Evolutionary conservation across 1,140 invertebrate species (phyloP), one percentile per base, ranked within the genome.

Genomic region (Platorchestia sp.): DNA sequence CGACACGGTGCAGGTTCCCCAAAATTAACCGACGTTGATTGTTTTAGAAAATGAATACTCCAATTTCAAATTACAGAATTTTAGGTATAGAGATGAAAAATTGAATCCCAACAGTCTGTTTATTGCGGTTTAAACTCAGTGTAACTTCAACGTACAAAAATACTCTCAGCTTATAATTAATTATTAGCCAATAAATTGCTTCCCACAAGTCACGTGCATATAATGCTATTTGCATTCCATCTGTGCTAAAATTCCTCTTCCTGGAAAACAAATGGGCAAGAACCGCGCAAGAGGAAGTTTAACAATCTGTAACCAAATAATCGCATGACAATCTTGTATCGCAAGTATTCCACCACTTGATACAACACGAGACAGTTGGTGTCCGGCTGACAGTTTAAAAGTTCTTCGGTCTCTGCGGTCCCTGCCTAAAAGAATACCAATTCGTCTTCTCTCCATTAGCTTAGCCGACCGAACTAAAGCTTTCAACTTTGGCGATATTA

Each of bases 361-460:
- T 75, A 22, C 14, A 36, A 75, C 59, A 75, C 59, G 27, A 75
- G 36, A 27, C 59, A 3, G 7, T 27, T 36, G 59, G 10, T 22
- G 59, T 27, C 59, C 10, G 59, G 10, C 27, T 27, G 3, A 75
- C 59, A 75, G 36, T 19, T 10, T 27, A 27, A 1, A 75, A 75
- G 59, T 75, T 75, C 14, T 75, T 75, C 14, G 59, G 59, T 36
- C 27, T 10, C 59, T 75, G 59, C 27, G 3, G 14, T 75, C 27
- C 59, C 59, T 75, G 27, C 87, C 87, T 90, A 45, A 45, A 47
- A 93, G 91, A 44, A 45, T 44, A 93, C 7, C 91, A 45, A 93
- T 93, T 47, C 91, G 91, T 93, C 91, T 93, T 93, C 91, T 5
- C 91, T 93, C 91, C 91, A 93, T 93, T 93, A 93, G 91, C 91